These are phyloP conservation scores for Pseudopipra pipra DNA, from an alignment of 2,113 vertebrate species.

Conservation along the genomic window DNA sequence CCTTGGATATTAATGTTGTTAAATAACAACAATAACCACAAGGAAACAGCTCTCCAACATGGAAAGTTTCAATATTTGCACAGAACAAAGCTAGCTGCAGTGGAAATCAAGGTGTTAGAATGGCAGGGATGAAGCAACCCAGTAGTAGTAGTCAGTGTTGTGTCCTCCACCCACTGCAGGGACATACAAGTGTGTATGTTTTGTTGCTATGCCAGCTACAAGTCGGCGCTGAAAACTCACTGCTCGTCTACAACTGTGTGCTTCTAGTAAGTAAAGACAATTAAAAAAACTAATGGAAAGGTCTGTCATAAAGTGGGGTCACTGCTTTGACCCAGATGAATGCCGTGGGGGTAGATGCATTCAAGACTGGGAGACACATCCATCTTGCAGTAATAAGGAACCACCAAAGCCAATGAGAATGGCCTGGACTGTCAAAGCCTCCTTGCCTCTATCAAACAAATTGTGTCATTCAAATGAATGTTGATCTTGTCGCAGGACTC, in stretches of 20 bases:
- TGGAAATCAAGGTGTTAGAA: constrained; percentile 2
- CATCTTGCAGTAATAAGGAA: background rate
- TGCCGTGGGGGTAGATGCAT: background rate
- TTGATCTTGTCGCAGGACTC: background rate
- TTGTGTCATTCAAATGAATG: background rate
- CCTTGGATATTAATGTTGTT: constrained; percentile 47
- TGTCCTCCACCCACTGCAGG: background rate
- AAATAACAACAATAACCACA: constrained; percentile 29
- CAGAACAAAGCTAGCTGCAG: background rate
- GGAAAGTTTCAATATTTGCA: constrained; percentile 34
- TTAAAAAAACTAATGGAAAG: background rate
- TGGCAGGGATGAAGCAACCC: background rate
- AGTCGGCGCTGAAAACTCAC: background rate
- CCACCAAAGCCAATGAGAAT: background rate
- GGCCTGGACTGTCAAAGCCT: background rate
- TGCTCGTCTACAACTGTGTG: background rate
- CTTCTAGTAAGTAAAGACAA: background rate
- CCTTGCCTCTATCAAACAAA: background rate
- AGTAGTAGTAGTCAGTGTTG: background rate
- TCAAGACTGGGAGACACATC: background rate
- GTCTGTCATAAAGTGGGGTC: background rate
- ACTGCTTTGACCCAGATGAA: background rate
- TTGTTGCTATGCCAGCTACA: background rate
- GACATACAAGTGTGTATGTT: background rate
- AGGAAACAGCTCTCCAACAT: background rate